Conservation (phyloP, 2,113 vertebrate species). For the Cardinalis cardinalis region DNA sequence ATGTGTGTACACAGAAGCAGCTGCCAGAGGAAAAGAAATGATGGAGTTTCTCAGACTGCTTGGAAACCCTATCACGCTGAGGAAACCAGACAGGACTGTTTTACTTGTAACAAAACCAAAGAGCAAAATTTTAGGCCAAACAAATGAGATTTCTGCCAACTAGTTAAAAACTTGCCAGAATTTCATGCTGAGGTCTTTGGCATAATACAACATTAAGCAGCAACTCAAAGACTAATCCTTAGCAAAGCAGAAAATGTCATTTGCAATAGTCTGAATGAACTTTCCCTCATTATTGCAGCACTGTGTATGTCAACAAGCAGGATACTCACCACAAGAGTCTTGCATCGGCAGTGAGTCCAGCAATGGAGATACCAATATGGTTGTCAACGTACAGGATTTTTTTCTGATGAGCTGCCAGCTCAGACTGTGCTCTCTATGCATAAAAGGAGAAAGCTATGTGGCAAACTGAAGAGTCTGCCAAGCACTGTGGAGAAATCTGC, state of each 20-base stretch:
- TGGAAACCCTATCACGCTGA: background rate
- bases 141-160: background rate
- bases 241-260: background rate
- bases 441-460: constrained; percentile 26
- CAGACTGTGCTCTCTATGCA: constrained; percentile 93
- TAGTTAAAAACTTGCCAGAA: background rate
- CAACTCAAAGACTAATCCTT: background rate
- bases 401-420: constrained; percentile 97
- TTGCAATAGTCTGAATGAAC: background rate
- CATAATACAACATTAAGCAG: background rate
- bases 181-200: background rate
- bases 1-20: background rate
- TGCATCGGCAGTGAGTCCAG: constrained; percentile 95
- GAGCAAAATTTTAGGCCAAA: constrained; percentile 12
- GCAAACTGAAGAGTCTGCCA: constrained; percentile 1
- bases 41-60: background rate
- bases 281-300: constrained; percentile 45
- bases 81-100: constrained; percentile 12
- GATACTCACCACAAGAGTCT: constrained; percentile 89
- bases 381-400: constrained; percentile 98
- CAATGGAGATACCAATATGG: constrained; percentile 97
- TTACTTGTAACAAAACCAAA: constrained; percentile 11
- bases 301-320: background rate
- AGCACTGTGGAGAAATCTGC: constrained; percentile 20
- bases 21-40: background rate